phyloP scores from a whole-genome alignment of 2,113 vertebrate genomes.

The Circaetus gallicus region DNA sequence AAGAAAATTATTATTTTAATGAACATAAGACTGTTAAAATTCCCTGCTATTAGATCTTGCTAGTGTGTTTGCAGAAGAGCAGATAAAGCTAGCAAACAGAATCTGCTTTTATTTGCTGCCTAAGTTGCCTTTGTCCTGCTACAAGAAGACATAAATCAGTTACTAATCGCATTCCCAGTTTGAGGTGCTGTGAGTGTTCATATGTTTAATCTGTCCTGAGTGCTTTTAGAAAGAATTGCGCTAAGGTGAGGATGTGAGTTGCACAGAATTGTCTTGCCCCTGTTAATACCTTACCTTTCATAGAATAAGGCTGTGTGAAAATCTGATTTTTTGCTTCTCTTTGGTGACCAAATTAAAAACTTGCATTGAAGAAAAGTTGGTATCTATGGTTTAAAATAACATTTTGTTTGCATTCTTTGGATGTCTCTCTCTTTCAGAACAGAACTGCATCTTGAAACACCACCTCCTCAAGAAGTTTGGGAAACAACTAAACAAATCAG shows the following conservation, averaged over 20 bases:
- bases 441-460: background rate
- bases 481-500: background rate
- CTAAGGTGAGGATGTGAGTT: background rate
- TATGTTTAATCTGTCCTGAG: background rate
- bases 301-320: background rate
- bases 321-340: background rate
- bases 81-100: background rate
- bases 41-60: background rate
- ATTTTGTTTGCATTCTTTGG: slow-evolving; percentile 16
- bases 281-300: background rate
- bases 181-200: background rate
- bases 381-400: background rate
- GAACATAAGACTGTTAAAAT: background rate
- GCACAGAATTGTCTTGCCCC: background rate
- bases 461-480: background rate
- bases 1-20: background rate
- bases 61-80: background rate
- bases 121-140: background rate
- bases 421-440: background rate
- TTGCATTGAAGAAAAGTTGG: background rate
- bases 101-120: slow-evolving; percentile 7
- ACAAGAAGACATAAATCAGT: slow-evolving; percentile 25
- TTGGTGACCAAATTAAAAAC: background rate
- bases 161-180: background rate
- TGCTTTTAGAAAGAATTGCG: background rate